These are phyloP conservation scores for Cherax quadricarinatus DNA, from an alignment of 1,140 invertebrate species.

Conservation along the genomic window DNA sequence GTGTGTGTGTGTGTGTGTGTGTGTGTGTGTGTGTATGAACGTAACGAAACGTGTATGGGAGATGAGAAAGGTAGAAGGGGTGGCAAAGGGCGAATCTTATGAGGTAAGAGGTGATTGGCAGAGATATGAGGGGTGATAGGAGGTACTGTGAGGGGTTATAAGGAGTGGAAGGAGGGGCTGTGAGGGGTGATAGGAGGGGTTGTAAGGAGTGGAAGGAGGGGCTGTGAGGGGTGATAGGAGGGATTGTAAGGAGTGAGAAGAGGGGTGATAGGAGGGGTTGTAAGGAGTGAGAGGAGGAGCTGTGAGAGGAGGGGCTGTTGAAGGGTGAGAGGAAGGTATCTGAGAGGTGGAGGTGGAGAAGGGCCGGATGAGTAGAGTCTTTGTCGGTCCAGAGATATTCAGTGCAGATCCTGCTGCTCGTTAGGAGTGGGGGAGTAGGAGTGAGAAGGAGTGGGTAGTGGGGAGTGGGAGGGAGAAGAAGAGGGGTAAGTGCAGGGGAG, in stretches of 20 bases:
- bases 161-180: background rate
- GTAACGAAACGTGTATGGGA: too few relatives aligned
- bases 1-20: too few relatives aligned
- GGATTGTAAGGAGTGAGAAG: background rate
- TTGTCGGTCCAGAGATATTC: background rate
- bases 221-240: too few relatives aligned
- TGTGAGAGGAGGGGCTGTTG: background rate
- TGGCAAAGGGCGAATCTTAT: too few relatives aligned
- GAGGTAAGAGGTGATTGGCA: too few relatives aligned
- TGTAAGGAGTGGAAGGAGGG: too few relatives aligned
- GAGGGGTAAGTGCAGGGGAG: background rate
- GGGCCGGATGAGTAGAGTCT: background rate
- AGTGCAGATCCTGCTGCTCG: background rate
- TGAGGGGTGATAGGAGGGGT: background rate
- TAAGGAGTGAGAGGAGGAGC: background rate
- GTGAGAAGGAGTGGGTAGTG: background rate
- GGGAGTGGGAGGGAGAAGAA: background rate
- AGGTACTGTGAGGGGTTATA: too few relatives aligned
- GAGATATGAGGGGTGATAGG: too few relatives aligned
- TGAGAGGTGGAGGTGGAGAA: background rate
- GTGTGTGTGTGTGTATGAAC: too few relatives aligned
- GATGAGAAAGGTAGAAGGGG: too few relatives aligned
- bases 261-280: background rate
- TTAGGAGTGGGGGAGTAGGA: background rate
- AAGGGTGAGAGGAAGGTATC: background rate